These are phyloP conservation scores for Semnopithecus entellus DNA, from an alignment of 2,113 vertebrate species.

Conservation along the genomic window DNA sequence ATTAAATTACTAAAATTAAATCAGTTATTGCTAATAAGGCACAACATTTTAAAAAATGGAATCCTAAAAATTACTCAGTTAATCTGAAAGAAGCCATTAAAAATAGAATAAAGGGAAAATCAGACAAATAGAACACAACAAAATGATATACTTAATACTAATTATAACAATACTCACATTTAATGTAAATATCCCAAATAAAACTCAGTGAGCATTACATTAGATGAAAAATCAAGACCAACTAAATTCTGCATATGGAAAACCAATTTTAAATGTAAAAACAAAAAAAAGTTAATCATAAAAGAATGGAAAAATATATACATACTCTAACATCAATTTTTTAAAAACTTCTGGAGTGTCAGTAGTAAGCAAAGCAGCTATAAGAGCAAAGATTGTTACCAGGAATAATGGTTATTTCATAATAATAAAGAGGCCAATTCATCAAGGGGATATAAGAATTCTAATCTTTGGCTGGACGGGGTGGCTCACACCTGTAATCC, in stretches of 20 bases:
- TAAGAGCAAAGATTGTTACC: background rate
- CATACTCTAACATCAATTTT: background rate
- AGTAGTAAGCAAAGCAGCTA: background rate
- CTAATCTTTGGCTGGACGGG: background rate
- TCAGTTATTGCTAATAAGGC: background rate
- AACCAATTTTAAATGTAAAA: background rate
- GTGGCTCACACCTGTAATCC: too few species aligned
- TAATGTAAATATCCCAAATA: background rate
- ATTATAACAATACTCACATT: background rate
- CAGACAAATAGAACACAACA: background rate
- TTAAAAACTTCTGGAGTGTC: background rate
- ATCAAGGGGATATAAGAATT: background rate
- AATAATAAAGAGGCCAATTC: background rate
- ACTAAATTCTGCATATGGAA: background rate
- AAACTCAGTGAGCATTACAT: background rate
- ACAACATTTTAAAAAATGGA: background rate
- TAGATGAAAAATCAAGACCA: background rate
- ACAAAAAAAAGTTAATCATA: background rate
- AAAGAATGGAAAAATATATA: background rate
- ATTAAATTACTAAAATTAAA: background rate
- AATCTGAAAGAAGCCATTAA: background rate
- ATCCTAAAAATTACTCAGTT: background rate
- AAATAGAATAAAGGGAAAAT: background rate
- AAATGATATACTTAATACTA: background rate
- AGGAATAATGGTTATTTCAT: background rate